A percentile compares a stretch with the other conserved stretches of the same genome.
Evolutionary conservation across 2,888 invertebrate genomes (phyloP).

Genomic region (Eupithecia dodoneata): DNA sequence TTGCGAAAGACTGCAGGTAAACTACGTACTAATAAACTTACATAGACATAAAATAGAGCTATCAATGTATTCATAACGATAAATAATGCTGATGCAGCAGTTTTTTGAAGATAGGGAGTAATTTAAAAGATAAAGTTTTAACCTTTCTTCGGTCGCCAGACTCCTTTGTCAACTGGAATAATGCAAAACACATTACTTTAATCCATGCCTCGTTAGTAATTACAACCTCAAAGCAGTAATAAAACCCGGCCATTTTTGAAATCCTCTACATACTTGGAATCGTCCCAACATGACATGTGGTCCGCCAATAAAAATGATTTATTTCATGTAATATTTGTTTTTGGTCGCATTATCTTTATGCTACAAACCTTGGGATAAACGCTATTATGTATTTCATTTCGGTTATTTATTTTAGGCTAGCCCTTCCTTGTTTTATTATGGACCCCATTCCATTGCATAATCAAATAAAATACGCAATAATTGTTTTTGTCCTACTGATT

Average conservation of each 20-base stretch:
- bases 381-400: slow-evolving; percentile 20
- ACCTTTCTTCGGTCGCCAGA: neutral
- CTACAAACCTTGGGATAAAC: slow-evolving; percentile 25
- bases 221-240: slow-evolving; percentile 17
- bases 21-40: too few relatives aligned
- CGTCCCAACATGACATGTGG: slow-evolving; percentile 47
- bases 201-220: neutral
- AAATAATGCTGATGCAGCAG: too few relatives aligned
- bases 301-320: slow-evolving; percentile 54
- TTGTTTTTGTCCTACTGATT: neutral
- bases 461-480: slow-evolving; percentile 8
- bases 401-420: slow-evolving; percentile 12
- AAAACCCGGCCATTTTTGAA: slow-evolving; percentile 23
- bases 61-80: too few relatives aligned
- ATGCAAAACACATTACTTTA: neutral
- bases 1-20: too few relatives aligned
- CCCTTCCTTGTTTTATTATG: neutral
- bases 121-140: neutral
- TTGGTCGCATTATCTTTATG: slow-evolving; percentile 45
- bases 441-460: neutral
- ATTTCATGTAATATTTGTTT: slow-evolving; percentile 53
- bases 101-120: too few relatives aligned
- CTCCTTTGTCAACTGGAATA: neutral
- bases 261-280: slow-evolving; percentile 38
- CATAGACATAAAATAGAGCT: too few relatives aligned